Evolutionary conservation across 2,888 invertebrate species (phyloP), one percentile per base, ranked within the genome.

Genomic region (Microctonus aethiopoides): DNA sequence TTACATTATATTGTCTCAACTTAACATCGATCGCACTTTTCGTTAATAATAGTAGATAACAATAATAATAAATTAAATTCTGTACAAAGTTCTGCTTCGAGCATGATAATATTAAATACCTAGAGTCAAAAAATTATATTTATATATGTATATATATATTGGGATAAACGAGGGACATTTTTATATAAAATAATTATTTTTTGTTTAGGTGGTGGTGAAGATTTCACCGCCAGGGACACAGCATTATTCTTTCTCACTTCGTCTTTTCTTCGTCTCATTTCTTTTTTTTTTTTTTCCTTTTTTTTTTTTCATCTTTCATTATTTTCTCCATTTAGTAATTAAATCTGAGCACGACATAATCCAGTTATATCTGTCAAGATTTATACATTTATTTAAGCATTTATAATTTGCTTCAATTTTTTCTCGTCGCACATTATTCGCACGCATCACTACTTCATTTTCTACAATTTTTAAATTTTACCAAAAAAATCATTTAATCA

Each of bases 41-140:
- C 78, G 74, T 76, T 78, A 76, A 79, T 80, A 80, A 73, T 80
- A 80, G 83, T 83, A 84, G 82, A 84, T 84, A 84, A 84, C 83
- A 84, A 84, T 83, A 81, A 85, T 85, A 86, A 86, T 86, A 86
- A 86, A 86, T 86, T 84, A 46, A 86, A 84, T 86, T 86, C 84
- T 86, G 86, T 86, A 86, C 86, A 86, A 79, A 81, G 81, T 64
- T 51, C 66, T 82, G 82, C 82, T 79, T 83, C 81, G 82, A 83
- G 83, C 82, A 79, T 78, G 75, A 80, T 80, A 83, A 82, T 83
- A 84, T 76, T 74, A 76, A 76, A 77, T 74, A 77, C 72, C 71
- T 77, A 77, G 67, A 72, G 63, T 52, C 57, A 56, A 22, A 39
- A 63, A 32, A 56, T 26, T 36, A 54, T 5, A 29, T 5, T 29